Percentiles rank a stretch among this genome's conserved stretches.
These are phyloP conservation scores for Liasis olivaceus DNA, from an alignment of 2,797 vertebrate species.

Conservation along the genomic window DNA sequence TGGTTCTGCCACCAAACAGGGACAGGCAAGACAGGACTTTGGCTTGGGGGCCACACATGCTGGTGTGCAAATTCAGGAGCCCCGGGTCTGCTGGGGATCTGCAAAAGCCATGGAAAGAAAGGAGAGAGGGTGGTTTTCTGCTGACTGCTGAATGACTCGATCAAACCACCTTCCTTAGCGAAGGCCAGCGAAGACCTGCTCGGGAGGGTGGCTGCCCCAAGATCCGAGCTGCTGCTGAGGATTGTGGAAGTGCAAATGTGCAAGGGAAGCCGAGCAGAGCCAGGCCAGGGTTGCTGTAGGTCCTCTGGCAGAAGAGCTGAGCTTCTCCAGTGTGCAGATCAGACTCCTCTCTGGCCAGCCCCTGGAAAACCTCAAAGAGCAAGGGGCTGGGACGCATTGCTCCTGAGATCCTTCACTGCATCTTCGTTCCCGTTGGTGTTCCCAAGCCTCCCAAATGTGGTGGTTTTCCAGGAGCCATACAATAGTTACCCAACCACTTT, in stretches of 20 bases:
- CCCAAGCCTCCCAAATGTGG: background rate
- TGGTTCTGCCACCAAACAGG: background rate
- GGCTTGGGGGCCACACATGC: no score
- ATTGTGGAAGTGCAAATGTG: background rate
- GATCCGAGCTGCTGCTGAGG: background rate
- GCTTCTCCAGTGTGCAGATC: background rate
- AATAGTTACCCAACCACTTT: conserved; percentile 44
- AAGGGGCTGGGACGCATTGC: background rate
- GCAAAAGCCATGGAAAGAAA: background rate
- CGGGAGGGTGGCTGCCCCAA: background rate
- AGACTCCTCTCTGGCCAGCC: background rate
- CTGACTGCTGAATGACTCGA: background rate
- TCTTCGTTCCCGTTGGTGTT: background rate
- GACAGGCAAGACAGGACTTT: no score
- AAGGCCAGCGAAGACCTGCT: background rate
- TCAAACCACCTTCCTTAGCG: background rate
- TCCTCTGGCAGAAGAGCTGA: background rate
- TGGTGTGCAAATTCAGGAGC: background rate
- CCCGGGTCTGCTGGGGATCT: no score
- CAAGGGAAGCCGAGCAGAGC: background rate
- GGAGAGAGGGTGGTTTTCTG: no score
- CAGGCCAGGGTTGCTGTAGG: no score
- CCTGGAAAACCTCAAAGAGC: background rate
- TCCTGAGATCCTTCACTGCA: background rate
- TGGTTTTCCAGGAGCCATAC: conserved; percentile 19